Evolutionary conservation across 1,140 invertebrate genomes (phyloP).

Genomic region (Antheraea pernyi): DNA sequence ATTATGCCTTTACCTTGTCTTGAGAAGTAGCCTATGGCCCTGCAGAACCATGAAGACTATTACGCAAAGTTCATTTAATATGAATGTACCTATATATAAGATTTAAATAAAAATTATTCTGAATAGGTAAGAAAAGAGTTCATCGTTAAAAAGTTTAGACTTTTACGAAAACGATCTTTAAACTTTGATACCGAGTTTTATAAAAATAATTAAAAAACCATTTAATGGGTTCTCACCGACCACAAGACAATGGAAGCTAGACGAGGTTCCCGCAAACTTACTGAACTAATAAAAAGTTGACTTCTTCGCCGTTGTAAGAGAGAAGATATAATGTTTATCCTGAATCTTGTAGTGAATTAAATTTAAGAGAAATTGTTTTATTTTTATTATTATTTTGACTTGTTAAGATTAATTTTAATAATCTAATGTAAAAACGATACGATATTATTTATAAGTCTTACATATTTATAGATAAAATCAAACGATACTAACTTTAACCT

Average conservation of each 20-base stretch:
- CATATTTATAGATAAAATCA: too few relatives aligned
- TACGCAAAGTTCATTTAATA: neutral
- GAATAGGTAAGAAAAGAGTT: neutral
- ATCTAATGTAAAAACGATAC: too few relatives aligned
- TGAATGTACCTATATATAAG: neutral
- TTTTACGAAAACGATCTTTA: conserved; percentile 14
- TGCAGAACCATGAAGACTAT: too few relatives aligned
- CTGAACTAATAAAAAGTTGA: conserved; percentile 22
- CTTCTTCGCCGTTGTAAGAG: neutral
- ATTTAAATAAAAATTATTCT: neutral
- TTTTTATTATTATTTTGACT: neutral
- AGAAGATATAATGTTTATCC: neutral
- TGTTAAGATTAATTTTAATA: too few relatives aligned
- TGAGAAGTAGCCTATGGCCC: too few relatives aligned
- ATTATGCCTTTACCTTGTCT: too few relatives aligned
- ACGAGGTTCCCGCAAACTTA: conserved; percentile 22
- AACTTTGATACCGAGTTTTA: conserved; percentile 15
- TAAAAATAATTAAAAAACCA: conserved; percentile 28
- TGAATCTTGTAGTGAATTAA: neutral
- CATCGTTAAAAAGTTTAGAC: conserved; percentile 12
- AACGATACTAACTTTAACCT: too few relatives aligned
- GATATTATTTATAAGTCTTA: too few relatives aligned
- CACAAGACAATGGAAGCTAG: conserved; percentile 24
- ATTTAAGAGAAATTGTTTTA: neutral
- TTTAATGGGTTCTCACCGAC: conserved; percentile 22